Percentiles rank a stretch among this genome's conserved stretches.
Conservation (phyloP, 92 coral and sea anemone species). For the Paramuricea clavata region DNA sequence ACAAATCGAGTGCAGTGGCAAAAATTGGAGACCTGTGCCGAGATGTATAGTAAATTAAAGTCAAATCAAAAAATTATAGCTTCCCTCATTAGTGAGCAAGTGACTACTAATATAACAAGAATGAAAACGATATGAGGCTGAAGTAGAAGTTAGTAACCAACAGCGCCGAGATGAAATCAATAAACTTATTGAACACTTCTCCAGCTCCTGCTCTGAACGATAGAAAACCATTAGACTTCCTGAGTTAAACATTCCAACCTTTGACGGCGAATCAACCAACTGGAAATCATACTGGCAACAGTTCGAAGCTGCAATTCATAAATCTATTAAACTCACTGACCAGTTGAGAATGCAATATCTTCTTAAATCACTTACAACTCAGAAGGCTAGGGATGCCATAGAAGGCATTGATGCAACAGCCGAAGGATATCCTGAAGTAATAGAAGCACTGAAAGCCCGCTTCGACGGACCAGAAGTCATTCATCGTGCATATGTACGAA, state of each 20-base stretch:
- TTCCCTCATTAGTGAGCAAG: background rate
- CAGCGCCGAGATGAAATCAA: slow-evolving; percentile 42
- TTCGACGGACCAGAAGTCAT: slow-evolving; percentile 68
- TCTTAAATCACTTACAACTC: slow-evolving; percentile 57
- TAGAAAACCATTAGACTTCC: slow-evolving; percentile 45
- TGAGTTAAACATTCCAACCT: slow-evolving; percentile 53
- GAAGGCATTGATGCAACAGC: slow-evolving; percentile 69
- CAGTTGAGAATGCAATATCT: slow-evolving; percentile 64
- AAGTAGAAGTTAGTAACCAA: slow-evolving; percentile 11
- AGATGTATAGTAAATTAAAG: too few species aligned
- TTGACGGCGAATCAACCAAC: slow-evolving; percentile 65
- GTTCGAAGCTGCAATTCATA: slow-evolving; percentile 70
- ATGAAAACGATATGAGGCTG: slow-evolving; percentile 23
- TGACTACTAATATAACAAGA: background rate
- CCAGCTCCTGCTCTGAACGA: slow-evolving; percentile 13
- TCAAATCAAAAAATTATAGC: background rate
- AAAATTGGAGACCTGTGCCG: too few species aligned
- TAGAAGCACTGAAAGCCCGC: slow-evolving; percentile 55
- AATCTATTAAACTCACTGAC: slow-evolving; percentile 48
- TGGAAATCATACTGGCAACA: slow-evolving; percentile 75
- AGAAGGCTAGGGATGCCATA: slow-evolving; percentile 60
- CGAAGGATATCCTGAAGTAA: slow-evolving; percentile 69
- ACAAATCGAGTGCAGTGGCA: background rate
- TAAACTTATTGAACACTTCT: slow-evolving; percentile 5
- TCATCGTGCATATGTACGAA: slow-evolving; percentile 65